These are phyloP conservation scores for Falco biarmicus DNA, from an alignment of 2,797 vertebrate species.

Conservation along the genomic window DNA sequence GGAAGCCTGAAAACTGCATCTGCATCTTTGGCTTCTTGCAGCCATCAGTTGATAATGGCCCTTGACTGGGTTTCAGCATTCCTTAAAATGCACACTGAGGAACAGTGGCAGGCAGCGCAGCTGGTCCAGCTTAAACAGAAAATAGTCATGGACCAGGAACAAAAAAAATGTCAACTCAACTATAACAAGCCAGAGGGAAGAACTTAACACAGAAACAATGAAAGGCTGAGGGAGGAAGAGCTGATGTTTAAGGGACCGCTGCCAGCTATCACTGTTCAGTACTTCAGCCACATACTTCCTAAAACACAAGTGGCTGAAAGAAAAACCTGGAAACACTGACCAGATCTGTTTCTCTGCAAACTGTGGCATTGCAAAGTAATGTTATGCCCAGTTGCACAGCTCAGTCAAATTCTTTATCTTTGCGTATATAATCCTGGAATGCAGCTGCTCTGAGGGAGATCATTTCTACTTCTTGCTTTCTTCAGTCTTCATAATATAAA, in stretches of 20 bases:
- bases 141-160: background rate
- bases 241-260: background rate
- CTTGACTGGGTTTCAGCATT: background rate
- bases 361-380: background rate
- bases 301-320: constrained; percentile 6
- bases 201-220: background rate
- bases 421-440: background rate
- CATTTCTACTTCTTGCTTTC: background rate
- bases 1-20: background rate
- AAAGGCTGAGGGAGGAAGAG: background rate
- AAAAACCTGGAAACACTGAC: constrained; percentile 24
- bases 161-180: background rate
- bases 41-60: background rate
- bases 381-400: background rate
- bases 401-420: background rate
- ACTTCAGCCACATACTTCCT: background rate
- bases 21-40: background rate
- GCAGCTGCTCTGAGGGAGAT: background rate
- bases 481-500: background rate
- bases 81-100: background rate
- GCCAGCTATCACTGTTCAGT: background rate
- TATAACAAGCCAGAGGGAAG: background rate
- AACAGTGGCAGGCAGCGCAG: background rate
- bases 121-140: background rate
- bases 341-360: background rate